These are phyloP conservation scores for Brenthis daphne DNA, from an alignment of 2,888 invertebrate species.

Conservation along the genomic window DNA sequence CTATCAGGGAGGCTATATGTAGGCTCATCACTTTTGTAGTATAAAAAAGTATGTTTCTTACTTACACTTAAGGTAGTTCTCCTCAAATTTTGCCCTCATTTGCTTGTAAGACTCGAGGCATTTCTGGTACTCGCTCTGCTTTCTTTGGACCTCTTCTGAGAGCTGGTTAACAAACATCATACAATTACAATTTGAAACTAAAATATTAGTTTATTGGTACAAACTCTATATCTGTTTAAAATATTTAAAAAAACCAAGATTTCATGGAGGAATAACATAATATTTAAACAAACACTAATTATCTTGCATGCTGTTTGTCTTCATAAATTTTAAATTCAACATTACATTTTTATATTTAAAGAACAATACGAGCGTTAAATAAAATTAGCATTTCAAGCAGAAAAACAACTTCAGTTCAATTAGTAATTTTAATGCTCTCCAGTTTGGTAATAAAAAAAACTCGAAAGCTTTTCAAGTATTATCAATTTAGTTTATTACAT, in stretches of 20 bases:
- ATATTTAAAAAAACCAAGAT: not conserved
- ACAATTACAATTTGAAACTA: not conserved
- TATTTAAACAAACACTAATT: conserved; percentile 2
- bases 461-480: conserved; percentile 3
- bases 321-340: not conserved
- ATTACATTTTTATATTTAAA: not conserved
- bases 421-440: not conserved
- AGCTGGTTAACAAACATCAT: conserved; percentile 84
- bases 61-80: conserved; percentile 95
- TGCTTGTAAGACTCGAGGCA: conserved; percentile 93
- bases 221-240: no score
- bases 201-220: not conserved
- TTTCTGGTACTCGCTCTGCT: conserved; percentile 95
- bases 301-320: not conserved
- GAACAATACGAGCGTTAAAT: not conserved
- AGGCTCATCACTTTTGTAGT: no score
- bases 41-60: conserved; percentile 36
- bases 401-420: conserved; percentile 1
- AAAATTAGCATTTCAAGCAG: not conserved
- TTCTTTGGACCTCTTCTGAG: conserved; percentile 93
- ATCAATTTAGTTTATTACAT: not conserved
- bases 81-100: conserved; percentile 95
- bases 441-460: not conserved
- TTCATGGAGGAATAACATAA: conserved; percentile 1
- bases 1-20: no score